A percentile compares a stretch with the other conserved stretches of the same genome.
phyloP scores from a whole-genome alignment of 1,140 invertebrate species.

The Lordiphosa collinella region DNA sequence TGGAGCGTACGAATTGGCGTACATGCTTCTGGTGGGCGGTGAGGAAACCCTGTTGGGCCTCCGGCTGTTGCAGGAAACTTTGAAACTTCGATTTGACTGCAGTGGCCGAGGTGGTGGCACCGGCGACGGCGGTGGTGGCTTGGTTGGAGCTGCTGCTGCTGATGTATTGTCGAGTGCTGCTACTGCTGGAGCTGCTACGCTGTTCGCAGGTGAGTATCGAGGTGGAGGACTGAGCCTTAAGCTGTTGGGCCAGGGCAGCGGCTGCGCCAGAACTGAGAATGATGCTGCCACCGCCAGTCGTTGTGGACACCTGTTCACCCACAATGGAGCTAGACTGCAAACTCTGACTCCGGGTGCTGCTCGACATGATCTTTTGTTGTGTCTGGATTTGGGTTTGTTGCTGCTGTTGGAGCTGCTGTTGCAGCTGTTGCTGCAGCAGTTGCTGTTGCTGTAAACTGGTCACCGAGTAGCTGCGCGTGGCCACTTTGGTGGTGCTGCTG shows the following conservation, averaged over 20 bases:
- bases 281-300: constrained; percentile 2
- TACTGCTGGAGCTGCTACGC: constrained; percentile 53
- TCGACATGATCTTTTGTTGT: constrained; percentile 67
- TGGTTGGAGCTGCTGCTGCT: constrained; percentile 14
- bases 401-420: constrained; percentile 11
- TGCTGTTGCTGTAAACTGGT: constrained; percentile 39
- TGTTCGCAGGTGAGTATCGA: constrained; percentile 74
- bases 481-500: constrained; percentile 53
- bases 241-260: constrained; percentile 53
- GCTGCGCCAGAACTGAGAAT: constrained; percentile 32
- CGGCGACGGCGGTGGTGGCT: constrained; percentile 4
- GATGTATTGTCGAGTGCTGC: constrained; percentile 47
- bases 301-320: constrained; percentile 23
- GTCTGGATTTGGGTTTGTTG: constrained; percentile 7
- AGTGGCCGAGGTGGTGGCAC: not conserved
- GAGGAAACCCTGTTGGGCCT: constrained; percentile 54
- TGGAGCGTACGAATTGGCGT: constrained; percentile 77
- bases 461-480: constrained; percentile 66
- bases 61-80: constrained; percentile 76
- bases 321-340: constrained; percentile 71
- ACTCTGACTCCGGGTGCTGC: constrained; percentile 70
- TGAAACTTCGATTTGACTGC: constrained; percentile 68
- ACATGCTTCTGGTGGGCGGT: constrained; percentile 79
- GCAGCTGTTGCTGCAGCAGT: constrained; percentile 15
- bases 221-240: constrained; percentile 75